These are phyloP conservation scores for Himalopsyche anomala DNA, from an alignment of 2,888 invertebrate species.

Conservation along the genomic window DNA sequence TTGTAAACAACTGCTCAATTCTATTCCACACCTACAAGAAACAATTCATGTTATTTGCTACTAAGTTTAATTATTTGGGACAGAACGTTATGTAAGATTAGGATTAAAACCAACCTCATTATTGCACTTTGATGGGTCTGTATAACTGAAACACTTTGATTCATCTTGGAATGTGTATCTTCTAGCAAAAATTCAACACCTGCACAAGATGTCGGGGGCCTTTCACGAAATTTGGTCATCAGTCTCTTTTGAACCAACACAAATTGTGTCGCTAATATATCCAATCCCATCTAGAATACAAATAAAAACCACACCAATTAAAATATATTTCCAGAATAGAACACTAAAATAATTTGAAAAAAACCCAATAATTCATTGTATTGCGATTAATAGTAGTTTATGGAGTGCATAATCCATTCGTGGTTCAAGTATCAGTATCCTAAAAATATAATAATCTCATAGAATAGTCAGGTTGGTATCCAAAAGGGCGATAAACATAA, in stretches of 20 bases:
- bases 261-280: constrained; percentile 79
- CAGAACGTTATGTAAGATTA: neutral
- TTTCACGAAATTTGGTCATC: constrained; percentile 82
- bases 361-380: neutral
- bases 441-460: too few species aligned
- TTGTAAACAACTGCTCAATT: constrained; percentile 58
- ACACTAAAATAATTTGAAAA: too few species aligned
- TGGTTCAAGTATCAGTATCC: too few species aligned
- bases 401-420: too few species aligned
- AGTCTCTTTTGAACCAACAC: constrained; percentile 83
- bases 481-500: too few species aligned
- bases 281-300: constrained; percentile 68
- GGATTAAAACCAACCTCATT: constrained; percentile 42
- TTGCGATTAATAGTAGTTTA: too few species aligned
- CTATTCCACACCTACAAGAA: constrained; percentile 58
- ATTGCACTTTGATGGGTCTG: constrained; percentile 23
- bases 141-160: constrained; percentile 67
- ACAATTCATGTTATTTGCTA: neutral
- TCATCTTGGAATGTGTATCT: constrained; percentile 78
- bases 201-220: constrained; percentile 80
- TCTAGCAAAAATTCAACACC: constrained; percentile 80
- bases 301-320: constrained; percentile 60
- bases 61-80: neutral
- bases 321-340: neutral
- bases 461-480: too few species aligned